Conservation (phyloP, 1,140 invertebrate species). For the Medauroidea extradentata region DNA sequence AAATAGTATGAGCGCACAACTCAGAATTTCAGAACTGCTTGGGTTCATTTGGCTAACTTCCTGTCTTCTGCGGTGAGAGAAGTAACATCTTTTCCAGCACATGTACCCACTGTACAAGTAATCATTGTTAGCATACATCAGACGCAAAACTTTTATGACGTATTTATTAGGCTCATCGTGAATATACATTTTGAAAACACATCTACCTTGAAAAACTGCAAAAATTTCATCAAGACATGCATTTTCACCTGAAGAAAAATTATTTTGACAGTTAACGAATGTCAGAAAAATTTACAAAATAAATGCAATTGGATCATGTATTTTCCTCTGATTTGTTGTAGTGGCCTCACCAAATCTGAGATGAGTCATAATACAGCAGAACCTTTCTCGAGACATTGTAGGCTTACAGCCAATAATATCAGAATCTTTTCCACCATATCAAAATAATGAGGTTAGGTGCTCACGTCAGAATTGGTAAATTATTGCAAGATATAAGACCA, state of each 20-base stretch:
- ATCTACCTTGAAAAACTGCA: constrained; percentile 36
- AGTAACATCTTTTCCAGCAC: constrained; percentile 30
- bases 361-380: background rate
- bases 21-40: no score
- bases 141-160: constrained; percentile 34
- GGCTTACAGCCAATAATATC: no score
- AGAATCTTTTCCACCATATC: no score
- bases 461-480: no score
- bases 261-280: constrained; percentile 38
- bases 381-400: no score
- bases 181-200: constrained; percentile 43
- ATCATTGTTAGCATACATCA: constrained; percentile 33
- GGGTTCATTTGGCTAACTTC: no score
- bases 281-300: constrained; percentile 34
- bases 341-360: background rate
- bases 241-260: constrained; percentile 27
- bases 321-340: background rate
- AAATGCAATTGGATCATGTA: constrained; percentile 25
- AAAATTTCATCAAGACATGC: constrained; percentile 43
- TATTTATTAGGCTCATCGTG: constrained; percentile 46
- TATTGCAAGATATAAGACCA: no score
- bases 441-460: no score
- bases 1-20: no score
- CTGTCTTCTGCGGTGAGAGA: constrained; percentile 6
- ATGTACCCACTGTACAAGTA: constrained; percentile 37